phyloP scores from a whole-genome alignment of 1,140 invertebrate genomes.

The Drosophila mauritiana region DNA sequence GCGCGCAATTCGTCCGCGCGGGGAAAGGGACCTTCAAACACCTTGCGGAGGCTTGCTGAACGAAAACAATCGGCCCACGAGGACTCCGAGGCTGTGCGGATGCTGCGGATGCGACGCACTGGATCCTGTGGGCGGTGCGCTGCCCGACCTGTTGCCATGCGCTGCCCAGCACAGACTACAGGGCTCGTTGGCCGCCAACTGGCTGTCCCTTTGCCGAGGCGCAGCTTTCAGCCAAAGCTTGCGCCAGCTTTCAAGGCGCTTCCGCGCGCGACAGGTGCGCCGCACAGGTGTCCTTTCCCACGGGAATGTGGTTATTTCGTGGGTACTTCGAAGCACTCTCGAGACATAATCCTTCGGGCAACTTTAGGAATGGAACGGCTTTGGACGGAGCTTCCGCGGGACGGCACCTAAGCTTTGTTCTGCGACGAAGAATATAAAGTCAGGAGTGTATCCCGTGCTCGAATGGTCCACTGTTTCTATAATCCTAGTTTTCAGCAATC shows the following conservation, averaged over 20 bases:
- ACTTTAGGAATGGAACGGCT: background rate
- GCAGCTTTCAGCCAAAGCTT: slow-evolving; percentile 26
- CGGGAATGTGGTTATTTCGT: background rate
- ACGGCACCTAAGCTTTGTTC: background rate
- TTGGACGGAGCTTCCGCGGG: background rate
- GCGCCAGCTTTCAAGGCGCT: slow-evolving; percentile 12
- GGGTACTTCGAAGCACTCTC: no score
- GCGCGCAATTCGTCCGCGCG: slow-evolving; percentile 6
- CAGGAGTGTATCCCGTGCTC: no score
- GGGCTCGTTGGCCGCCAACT: background rate
- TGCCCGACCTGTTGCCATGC: slow-evolving; percentile 52
- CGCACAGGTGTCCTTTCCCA: slow-evolving; percentile 7
- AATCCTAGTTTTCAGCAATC: no score
- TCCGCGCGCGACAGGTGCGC: slow-evolving; percentile 16
- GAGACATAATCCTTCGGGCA: background rate
- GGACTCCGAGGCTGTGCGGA: background rate
- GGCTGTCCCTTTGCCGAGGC: background rate
- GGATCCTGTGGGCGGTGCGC: slow-evolving; percentile 8
- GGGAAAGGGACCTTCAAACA: background rate
- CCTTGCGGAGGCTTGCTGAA: background rate
- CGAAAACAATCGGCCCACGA: background rate
- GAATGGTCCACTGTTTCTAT: no score
- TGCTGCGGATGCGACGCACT: background rate
- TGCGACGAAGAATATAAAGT: no score
- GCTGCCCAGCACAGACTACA: slow-evolving; percentile 38